A percentile compares a stretch with the other conserved stretches of the same genome.
phyloP scores from a whole-genome alignment of 1,140 invertebrate species.

The Microplitis mediator region DNA sequence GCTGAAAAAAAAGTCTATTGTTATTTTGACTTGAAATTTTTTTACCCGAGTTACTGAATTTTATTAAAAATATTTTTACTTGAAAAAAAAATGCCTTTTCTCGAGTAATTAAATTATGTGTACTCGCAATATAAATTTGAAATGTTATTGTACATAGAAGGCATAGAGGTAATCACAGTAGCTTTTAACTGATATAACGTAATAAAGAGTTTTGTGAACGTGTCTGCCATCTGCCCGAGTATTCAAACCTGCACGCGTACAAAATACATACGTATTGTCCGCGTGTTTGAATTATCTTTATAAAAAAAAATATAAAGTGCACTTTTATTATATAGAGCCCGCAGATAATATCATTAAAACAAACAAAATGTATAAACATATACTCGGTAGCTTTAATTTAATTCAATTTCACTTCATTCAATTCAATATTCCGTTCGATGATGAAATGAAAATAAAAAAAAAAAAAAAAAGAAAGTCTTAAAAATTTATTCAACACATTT shows the following conservation, averaged over 20 bases:
- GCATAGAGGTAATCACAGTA: slow-evolving; percentile 20
- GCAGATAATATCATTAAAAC: neutral
- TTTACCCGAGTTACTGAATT: neutral
- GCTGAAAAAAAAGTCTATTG: too few species aligned
- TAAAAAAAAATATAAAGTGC: neutral
- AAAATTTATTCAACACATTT: too few species aligned
- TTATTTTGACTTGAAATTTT: too few species aligned
- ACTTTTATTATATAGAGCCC: neutral
- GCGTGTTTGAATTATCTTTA: neutral
- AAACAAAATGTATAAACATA: too few species aligned
- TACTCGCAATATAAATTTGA: slow-evolving; percentile 13
- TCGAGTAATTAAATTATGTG: slow-evolving; percentile 1
- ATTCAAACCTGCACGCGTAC: neutral
- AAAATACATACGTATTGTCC: neutral
- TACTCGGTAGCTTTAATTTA: too few species aligned
- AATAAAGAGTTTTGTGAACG: slow-evolving; percentile 27
- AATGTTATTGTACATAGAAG: slow-evolving; percentile 7
- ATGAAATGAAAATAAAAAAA: too few species aligned
- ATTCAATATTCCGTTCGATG: too few species aligned
- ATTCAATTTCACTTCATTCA: too few species aligned
- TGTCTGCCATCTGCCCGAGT: slow-evolving; percentile 20
- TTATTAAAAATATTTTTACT: neutral
- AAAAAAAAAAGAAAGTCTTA: too few species aligned
- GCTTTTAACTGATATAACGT: slow-evolving; percentile 30
- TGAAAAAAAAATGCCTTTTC: neutral